Conservation (phyloP, 2,113 vertebrate genomes). For the Strix aluco region DNA sequence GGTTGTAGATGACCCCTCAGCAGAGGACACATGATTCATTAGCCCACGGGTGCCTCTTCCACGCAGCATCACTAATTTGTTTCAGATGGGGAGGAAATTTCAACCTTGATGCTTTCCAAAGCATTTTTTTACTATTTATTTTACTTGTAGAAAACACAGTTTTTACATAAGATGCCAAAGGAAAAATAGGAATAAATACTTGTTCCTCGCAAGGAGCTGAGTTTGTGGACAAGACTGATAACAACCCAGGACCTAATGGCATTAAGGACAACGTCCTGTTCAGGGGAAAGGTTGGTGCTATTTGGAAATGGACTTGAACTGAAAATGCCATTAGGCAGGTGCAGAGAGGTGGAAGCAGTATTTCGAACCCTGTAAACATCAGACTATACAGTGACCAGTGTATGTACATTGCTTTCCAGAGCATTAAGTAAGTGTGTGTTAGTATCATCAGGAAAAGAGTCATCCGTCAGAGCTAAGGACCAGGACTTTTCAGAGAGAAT, state of each 20-base stretch:
- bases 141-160: background rate
- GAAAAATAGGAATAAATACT: background rate
- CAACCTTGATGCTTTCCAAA: background rate
- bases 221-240: background rate
- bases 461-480: slow-evolving; percentile 97
- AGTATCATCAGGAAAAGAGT: slow-evolving; percentile 93
- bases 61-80: background rate
- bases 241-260: slow-evolving; percentile 19
- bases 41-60: slow-evolving; percentile 3
- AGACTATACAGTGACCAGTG: slow-evolving; percentile 75
- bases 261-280: background rate
- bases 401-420: slow-evolving; percentile 97
- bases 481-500: slow-evolving; percentile 95
- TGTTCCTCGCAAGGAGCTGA: background rate
- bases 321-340: slow-evolving; percentile 54
- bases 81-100: slow-evolving; percentile 42
- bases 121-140: background rate
- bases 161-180: background rate
- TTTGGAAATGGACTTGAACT: background rate
- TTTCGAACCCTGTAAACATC: slow-evolving; percentile 81
- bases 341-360: slow-evolving; percentile 31
- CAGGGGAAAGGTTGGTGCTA: background rate
- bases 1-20: background rate
- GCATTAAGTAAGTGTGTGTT: slow-evolving; percentile 93
- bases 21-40: slow-evolving; percentile 10